Percentiles rank a stretch among this genome's conserved stretches.
Evolutionary conservation across 2,113 vertebrate genomes (phyloP).

Genomic region (Scophthalmus maximus): DNA sequence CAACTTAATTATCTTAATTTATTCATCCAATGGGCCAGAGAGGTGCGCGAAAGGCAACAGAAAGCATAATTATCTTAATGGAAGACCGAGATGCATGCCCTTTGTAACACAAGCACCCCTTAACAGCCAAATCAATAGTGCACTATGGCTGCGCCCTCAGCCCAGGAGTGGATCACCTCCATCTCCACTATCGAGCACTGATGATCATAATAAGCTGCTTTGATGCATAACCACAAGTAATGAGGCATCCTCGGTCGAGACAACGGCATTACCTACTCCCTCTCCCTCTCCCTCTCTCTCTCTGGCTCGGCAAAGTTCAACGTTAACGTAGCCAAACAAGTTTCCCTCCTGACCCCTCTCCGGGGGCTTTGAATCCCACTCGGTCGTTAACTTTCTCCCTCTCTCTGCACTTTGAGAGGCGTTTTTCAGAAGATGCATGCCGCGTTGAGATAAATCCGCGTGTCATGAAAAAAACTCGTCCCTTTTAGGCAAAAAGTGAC

Average conservation of each 20-base stretch:
- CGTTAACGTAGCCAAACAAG: conserved; percentile 61
- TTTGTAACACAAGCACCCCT: conserved; percentile 83
- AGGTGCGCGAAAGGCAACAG: conserved; percentile 72
- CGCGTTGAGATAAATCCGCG: too few relatives aligned
- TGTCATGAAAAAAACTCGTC: neutral
- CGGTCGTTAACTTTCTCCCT: conserved; percentile 18
- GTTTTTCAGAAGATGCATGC: conserved; percentile 35
- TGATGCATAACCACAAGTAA: conserved; percentile 75
- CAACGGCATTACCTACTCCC: conserved; percentile 64
- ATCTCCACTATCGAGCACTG: conserved; percentile 71
- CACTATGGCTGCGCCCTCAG: conserved; percentile 63
- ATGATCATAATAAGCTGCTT: conserved; percentile 82
- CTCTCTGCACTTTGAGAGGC: conserved; percentile 26
- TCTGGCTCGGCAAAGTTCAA: conserved; percentile 50
- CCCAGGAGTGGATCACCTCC: conserved; percentile 76
- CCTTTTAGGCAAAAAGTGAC: too few relatives aligned
- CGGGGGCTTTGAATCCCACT: conserved; percentile 42
- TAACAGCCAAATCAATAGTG: conserved; percentile 81
- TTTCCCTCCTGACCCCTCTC: conserved; percentile 43
- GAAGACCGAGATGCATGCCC: conserved; percentile 78
- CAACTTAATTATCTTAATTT: conserved; percentile 78
- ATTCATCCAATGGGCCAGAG: conserved; percentile 72
- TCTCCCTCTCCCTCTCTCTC: conserved; percentile 16
- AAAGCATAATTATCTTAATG: conserved; percentile 82
- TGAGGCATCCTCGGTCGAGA: conserved; percentile 73